phyloP scores from a whole-genome alignment of 2,113 vertebrate genomes.

The Macquaria ambigua region DNA sequence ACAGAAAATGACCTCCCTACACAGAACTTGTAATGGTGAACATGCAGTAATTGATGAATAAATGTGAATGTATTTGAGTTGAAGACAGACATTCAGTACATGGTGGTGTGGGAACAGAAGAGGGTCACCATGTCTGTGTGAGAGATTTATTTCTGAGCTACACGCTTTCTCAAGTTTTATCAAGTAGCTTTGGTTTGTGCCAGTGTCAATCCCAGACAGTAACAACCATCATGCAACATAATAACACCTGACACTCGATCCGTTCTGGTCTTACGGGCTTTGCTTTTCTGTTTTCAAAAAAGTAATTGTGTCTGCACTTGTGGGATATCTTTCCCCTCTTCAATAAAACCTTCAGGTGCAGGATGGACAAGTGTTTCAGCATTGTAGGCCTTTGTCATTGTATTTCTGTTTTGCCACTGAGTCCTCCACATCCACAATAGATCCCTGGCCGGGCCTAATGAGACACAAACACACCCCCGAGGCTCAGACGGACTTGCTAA shows the following conservation, averaged over 20 bases:
- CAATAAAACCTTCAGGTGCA: constrained; percentile 31
- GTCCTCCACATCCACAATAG: constrained; percentile 40
- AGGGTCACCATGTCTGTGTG: not conserved
- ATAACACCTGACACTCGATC: constrained; percentile 21
- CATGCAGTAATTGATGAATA: constrained; percentile 8
- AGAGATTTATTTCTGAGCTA: constrained; percentile 8
- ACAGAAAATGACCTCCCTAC: not conserved
- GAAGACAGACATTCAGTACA: not conserved
- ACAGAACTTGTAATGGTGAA: not conserved
- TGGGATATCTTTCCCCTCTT: constrained; percentile 25
- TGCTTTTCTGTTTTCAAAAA: constrained; percentile 32
- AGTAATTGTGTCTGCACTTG: constrained; percentile 25
- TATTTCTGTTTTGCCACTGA: constrained; percentile 38
- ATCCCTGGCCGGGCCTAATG: constrained; percentile 65
- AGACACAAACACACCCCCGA: constrained; percentile 71
- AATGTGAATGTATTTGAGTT: constrained; percentile 5
- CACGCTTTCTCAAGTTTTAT: constrained; percentile 8
- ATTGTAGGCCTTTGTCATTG: constrained; percentile 1
- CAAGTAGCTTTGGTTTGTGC: not conserved
- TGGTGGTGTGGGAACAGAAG: not conserved
- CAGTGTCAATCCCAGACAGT: not conserved
- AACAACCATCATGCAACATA: constrained; percentile 24
- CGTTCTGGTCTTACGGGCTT: not conserved
- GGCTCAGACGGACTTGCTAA: constrained; percentile 59
- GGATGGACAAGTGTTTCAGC: constrained; percentile 28